These are phyloP conservation scores for Xanthostigma xanthostigma DNA, from an alignment of 2,888 invertebrate species.

Conservation along the genomic window DNA sequence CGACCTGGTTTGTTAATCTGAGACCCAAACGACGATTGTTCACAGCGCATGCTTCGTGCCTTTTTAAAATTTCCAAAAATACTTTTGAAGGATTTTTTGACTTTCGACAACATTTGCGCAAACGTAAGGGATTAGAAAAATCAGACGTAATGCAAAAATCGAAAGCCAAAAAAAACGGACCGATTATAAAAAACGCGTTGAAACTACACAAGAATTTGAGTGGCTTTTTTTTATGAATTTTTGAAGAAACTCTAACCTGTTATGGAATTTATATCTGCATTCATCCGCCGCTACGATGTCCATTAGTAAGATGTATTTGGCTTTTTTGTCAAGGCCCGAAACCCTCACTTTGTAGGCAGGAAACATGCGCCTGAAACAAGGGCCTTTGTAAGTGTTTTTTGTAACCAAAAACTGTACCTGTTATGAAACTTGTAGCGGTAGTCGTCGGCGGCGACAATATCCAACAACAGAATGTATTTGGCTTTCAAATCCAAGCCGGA, in stretches of 20 bases:
- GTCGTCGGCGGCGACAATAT: constrained; percentile 98
- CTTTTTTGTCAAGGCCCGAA: constrained; percentile 90
- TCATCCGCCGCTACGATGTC: constrained; percentile 95
- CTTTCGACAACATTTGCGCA: background rate
- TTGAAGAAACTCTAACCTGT: constrained; percentile 47
- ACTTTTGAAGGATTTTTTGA: background rate
- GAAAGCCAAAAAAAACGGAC: background rate
- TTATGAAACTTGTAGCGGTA: constrained; percentile 96
- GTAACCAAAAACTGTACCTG: constrained; percentile 42
- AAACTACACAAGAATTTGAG: background rate
- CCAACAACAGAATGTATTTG: constrained; percentile 97
- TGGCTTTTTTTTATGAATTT: constrained; percentile 6
- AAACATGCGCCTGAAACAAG: constrained; percentile 88
- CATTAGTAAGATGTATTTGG: constrained; percentile 94
- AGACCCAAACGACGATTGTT: background rate
- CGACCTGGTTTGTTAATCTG: no score
- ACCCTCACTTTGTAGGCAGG: constrained; percentile 95
- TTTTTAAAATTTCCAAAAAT: constrained; percentile 21
- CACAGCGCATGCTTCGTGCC: constrained; percentile 55
- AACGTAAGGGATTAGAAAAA: background rate
- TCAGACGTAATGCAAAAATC: background rate
- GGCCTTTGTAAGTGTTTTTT: constrained; percentile 1
- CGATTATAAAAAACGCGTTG: background rate
- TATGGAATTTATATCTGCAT: constrained; percentile 89
- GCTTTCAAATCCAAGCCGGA: constrained; percentile 96